Evolutionary conservation across 2,797 vertebrate genomes (phyloP).

Genomic region (Pangasius mekongensis): DNA sequence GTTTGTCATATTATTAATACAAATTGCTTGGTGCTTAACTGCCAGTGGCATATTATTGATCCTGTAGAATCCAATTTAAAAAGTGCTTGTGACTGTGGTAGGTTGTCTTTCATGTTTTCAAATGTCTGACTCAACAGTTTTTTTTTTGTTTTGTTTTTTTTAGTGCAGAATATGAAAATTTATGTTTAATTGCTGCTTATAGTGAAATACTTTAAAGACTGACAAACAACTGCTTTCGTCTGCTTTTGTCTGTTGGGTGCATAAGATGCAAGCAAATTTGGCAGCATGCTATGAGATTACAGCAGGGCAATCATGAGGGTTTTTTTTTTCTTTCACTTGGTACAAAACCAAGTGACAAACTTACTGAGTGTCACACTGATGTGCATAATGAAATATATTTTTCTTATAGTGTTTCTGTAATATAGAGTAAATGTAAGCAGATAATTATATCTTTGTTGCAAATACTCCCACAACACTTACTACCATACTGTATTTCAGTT

Average conservation of each 20-base stretch:
- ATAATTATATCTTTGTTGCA: background rate
- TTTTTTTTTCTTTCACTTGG: background rate
- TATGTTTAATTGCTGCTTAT: conserved; percentile 6
- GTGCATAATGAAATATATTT: background rate
- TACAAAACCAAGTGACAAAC: background rate
- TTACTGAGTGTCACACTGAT: background rate
- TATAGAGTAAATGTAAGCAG: background rate
- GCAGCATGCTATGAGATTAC: background rate
- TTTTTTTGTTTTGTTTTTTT: background rate
- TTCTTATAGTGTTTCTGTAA: background rate
- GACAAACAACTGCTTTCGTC: background rate
- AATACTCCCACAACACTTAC: background rate
- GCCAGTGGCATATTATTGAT: too few species aligned
- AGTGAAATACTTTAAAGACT: conserved; percentile 6
- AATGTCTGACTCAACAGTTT: background rate
- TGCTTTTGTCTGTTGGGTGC: too few species aligned
- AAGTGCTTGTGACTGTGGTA: background rate
- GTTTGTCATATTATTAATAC: conserved; percentile 1
- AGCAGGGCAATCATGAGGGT: background rate
- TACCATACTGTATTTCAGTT: too few species aligned
- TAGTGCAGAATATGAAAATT: background rate
- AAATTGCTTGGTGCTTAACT: background rate
- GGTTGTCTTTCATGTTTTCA: background rate
- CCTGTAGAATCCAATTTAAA: background rate
- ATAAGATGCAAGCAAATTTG: background rate